Conservation (phyloP, 2,888 invertebrate species). For the Apocheima hispidaria region DNA sequence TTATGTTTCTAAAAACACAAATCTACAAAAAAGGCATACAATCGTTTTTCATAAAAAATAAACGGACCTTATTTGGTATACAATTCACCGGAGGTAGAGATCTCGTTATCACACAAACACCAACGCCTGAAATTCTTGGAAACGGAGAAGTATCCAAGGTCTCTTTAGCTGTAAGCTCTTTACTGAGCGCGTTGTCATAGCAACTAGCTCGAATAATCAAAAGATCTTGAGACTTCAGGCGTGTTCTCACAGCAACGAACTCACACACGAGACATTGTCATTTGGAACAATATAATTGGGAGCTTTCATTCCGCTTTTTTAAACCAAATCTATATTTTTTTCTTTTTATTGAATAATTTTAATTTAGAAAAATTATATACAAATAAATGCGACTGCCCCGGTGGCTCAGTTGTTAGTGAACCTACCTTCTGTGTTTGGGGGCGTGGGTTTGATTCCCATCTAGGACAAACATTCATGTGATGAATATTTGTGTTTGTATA, state of each 20-base stretch:
- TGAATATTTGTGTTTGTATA: too few relatives aligned
- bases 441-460: too few relatives aligned
- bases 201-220: slow-evolving; percentile 7
- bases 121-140: slow-evolving; percentile 1
- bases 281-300: neutral
- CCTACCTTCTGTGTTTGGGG: too few relatives aligned
- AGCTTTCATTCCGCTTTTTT: neutral
- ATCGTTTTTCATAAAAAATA: neutral
- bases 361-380: too few relatives aligned
- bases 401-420: too few relatives aligned
- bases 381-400: too few relatives aligned
- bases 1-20: too few relatives aligned
- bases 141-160: neutral
- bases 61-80: neutral
- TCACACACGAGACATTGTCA: neutral
- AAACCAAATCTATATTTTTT: neutral
- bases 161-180: slow-evolving; percentile 6
- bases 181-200: slow-evolving; percentile 18
- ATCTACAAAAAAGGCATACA: too few relatives aligned
- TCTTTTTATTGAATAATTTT: too few relatives aligned
- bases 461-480: too few relatives aligned
- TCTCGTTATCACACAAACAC: neutral
- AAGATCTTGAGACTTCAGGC: slow-evolving; percentile 8
- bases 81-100: neutral
- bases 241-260: slow-evolving; percentile 1